These are phyloP conservation scores for Eurytoma adleriae DNA, from an alignment of 2,888 invertebrate species.

Conservation along the genomic window DNA sequence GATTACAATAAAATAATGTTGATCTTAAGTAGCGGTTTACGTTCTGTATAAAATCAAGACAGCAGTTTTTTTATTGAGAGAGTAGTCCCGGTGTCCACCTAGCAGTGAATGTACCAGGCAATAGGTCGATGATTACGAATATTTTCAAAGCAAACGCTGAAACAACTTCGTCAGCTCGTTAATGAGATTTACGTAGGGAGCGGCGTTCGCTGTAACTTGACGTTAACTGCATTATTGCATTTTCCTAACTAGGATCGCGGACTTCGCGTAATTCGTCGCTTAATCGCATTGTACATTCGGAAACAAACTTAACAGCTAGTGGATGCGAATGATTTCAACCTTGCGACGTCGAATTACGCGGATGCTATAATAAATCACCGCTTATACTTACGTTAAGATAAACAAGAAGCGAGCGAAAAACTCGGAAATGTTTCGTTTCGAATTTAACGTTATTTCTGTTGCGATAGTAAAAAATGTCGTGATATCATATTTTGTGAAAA, in stretches of 20 bases:
- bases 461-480: too few species aligned
- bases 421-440: not conserved
- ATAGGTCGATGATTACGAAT: not conserved
- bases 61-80: too few species aligned
- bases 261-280: constrained; percentile 31
- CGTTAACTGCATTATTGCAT: not conserved
- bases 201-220: not conserved
- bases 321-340: constrained; percentile 19
- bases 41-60: not conserved
- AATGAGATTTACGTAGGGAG: not conserved
- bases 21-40: not conserved
- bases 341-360: not conserved
- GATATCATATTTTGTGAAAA: too few species aligned
- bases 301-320: constrained; percentile 25
- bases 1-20: too few species aligned
- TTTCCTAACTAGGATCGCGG: constrained; percentile 21
- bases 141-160: not conserved
- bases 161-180: not conserved
- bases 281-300: constrained; percentile 28
- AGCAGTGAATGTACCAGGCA: too few species aligned
- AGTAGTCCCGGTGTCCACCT: too few species aligned
- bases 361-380: not conserved
- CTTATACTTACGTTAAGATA: not conserved
- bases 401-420: not conserved
- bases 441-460: too few species aligned